Conservation (phyloP, 2,113 vertebrate species). For the Epinephelus fuscoguttatus region DNA sequence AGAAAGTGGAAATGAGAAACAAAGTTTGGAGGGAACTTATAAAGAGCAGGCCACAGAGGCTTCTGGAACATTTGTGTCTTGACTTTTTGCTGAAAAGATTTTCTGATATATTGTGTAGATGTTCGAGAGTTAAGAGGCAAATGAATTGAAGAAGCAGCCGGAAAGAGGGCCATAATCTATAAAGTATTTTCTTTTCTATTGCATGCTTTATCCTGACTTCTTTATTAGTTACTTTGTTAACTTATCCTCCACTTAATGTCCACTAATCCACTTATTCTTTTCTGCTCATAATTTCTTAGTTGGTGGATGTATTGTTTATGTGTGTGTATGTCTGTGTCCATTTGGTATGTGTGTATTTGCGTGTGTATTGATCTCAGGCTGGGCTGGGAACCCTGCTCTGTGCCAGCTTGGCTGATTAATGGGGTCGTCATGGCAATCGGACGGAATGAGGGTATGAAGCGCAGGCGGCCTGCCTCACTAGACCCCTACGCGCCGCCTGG, state of each 20-base stretch:
- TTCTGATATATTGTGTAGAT: background rate
- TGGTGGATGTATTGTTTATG: slow-evolving; percentile 32
- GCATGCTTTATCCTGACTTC: background rate
- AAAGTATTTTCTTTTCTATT: background rate
- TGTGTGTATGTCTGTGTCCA: slow-evolving; percentile 35
- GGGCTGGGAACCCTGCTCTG: slow-evolving; percentile 94
- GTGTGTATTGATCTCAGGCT: slow-evolving; percentile 98
- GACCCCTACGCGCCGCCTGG: slow-evolving; percentile 87
- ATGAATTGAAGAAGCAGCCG: background rate
- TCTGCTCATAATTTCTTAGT: slow-evolving; percentile 23
- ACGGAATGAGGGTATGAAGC: slow-evolving; percentile 98
- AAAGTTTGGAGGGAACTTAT: slow-evolving; percentile 22
- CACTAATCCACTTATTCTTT: slow-evolving; percentile 10
- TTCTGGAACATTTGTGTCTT: background rate
- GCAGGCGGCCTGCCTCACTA: slow-evolving; percentile 89
- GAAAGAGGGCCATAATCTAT: too few species aligned
- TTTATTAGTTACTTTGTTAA: slow-evolving; percentile 6
- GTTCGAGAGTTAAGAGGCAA: slow-evolving; percentile 3
- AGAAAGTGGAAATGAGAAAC: slow-evolving; percentile 36
- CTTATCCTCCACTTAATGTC: slow-evolving; percentile 2
- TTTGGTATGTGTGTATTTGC: slow-evolving; percentile 72
- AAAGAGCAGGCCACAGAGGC: background rate
- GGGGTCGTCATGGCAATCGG: slow-evolving; percentile 97
- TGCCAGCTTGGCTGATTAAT: slow-evolving; percentile 99
- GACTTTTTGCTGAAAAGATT: background rate